These are phyloP conservation scores for Podabrus alpinus DNA, from an alignment of 2,888 invertebrate species.

Conservation along the genomic window DNA sequence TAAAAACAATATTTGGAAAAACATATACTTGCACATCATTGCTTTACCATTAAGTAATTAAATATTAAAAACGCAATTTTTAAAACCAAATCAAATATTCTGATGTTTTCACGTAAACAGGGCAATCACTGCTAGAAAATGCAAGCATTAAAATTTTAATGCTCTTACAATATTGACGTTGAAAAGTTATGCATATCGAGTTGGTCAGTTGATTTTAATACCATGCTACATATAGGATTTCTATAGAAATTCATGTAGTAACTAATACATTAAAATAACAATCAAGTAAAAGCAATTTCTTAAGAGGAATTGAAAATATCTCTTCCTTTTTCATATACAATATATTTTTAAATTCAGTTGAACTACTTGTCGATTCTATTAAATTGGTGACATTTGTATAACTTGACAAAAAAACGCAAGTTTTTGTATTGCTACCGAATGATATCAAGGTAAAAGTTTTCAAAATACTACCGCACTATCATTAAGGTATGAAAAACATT, in stretches of 20 bases:
- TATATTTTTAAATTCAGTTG: background rate
- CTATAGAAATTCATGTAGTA: background rate
- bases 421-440: background rate
- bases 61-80: background rate
- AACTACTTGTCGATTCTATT: background rate
- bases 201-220: background rate
- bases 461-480: too few relatives aligned
- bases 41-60: too few relatives aligned
- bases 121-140: too few relatives aligned
- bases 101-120: too few relatives aligned
- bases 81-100: too few relatives aligned
- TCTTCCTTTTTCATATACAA: background rate
- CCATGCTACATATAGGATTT: background rate
- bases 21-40: too few relatives aligned
- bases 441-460: too few relatives aligned
- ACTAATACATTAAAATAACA: background rate
- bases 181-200: background rate
- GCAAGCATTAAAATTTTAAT: background rate
- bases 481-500: background rate
- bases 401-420: background rate
- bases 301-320: background rate
- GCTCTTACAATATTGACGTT: background rate
- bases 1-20: too few relatives aligned
- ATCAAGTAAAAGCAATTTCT: background rate
- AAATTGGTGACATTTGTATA: background rate